Base-by-base conservation (phyloP, 2,797 vertebrate genomes). In the Sphenopsis melanotis region DNA sequence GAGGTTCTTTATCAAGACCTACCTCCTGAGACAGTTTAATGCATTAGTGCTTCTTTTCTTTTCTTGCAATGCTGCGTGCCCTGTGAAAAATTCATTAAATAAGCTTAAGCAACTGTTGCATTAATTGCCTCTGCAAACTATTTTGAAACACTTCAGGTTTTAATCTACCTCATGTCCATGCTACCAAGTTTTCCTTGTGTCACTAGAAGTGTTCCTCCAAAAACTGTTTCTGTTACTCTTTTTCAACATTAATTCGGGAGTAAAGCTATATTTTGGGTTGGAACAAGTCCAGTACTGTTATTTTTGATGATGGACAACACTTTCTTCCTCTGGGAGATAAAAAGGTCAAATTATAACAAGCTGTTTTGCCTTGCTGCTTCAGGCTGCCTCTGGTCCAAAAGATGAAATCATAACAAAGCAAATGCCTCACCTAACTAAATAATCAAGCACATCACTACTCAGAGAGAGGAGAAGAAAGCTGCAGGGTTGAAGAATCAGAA, bases 321-420 rank as follows among this genome's bases (percentile, higher is more conserved):
- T 63, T 89, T 92, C 46, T 90, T 94, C 52, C 90, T 83, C 80
- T 75, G 84, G 71, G 71, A 95, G 72, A 87, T 75, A 81, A 83
- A 91, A 57, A 4, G 85, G 50, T 65, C 72, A 65, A 85, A 92
- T 68, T 57, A 59, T 55, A 91, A 78, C 87, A 91, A 90, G 85
- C 42, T 95, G 68, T 37, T 94, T 83, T 81, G 61, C 85, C 55
- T 80, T 93, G 65, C 36, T 88, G 68, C 76, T 94, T 68, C 61
- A 81, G 41, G 44, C 75, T 84, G 56, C 60, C 82, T 78, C 76
- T 78, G 29, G 61, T 86, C 72, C 72, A 88, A 96, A 82, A 60
- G 63, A 75, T 57, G 68, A 85, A 94, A 85, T 89, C 53, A 29
- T 74, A 87, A 83, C 23, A 71, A 81, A 93, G 50, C 13, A 74